These are phyloP conservation scores for Chinchilla lanigera DNA, from an alignment of 2,113 vertebrate species.

Conservation along the genomic window DNA sequence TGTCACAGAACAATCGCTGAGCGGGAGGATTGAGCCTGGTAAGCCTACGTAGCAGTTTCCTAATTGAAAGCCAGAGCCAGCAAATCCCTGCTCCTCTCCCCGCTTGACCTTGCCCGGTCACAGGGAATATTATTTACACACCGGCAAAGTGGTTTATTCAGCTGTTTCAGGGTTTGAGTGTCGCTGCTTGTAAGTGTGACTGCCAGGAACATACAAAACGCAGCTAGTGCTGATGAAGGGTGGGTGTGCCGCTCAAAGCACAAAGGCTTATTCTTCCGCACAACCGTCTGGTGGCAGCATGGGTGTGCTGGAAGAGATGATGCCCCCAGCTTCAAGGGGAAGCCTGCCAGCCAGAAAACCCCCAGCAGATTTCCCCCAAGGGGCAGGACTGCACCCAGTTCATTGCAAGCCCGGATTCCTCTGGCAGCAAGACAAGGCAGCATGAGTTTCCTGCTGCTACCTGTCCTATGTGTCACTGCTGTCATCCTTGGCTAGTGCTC, in stretches of 20 bases:
- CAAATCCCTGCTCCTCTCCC: neutral
- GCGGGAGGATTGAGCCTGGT: neutral
- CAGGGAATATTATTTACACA: neutral
- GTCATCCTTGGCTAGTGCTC: neutral
- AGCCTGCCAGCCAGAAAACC: neutral
- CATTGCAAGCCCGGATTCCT: constrained; percentile 13
- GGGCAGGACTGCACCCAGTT: neutral
- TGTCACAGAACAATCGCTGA: neutral
- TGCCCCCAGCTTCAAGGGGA: constrained; percentile 28
- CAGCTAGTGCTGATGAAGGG: neutral
- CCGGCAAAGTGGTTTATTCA: neutral
- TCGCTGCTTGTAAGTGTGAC: neutral
- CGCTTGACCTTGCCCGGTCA: neutral
- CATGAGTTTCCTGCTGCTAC: constrained; percentile 22
- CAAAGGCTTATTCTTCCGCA: neutral
- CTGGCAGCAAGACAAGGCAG: neutral
- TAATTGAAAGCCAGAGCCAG: neutral
- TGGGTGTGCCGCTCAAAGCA: neutral
- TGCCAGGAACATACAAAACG: neutral
- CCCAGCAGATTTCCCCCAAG: constrained; percentile 6
- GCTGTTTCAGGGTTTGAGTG: neutral
- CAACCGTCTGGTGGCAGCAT: neutral
- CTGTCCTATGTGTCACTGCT: constrained; percentile 40
- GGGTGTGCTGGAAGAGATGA: neutral
- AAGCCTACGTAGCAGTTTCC: neutral